Percentiles rank a stretch among this genome's conserved stretches.
phyloP scores from a whole-genome alignment of 2,797 vertebrate species.

The Novumbra hubbsi region DNA sequence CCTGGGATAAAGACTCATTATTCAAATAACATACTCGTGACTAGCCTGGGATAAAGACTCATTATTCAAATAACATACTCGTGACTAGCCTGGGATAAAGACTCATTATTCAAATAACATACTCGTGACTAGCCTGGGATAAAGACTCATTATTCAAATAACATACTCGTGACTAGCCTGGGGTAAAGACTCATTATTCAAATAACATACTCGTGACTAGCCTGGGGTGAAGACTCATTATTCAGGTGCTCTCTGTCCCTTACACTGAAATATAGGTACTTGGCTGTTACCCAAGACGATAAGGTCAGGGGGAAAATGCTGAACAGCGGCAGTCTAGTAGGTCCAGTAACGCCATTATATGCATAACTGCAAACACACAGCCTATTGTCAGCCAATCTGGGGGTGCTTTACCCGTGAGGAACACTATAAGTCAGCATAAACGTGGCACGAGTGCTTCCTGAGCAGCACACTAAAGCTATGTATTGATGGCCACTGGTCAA shows the following conservation, averaged over 20 bases:
- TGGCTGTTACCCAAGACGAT: conserved; percentile 7
- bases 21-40: too few relatives aligned
- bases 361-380: background rate
- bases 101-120: too few relatives aligned
- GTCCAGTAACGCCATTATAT: conserved; percentile 25
- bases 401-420: background rate
- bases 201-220: background rate
- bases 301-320: conserved; percentile 31
- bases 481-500: background rate
- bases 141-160: background rate
- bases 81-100: background rate
- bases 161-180: background rate
- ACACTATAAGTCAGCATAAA: background rate
- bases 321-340: conserved; percentile 24
- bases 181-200: background rate
- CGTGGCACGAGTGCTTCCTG: background rate
- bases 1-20: background rate
- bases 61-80: too few relatives aligned
- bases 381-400: background rate
- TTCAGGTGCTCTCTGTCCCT: background rate
- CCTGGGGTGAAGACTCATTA: background rate
- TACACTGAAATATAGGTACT: background rate
- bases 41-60: background rate
- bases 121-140: background rate
- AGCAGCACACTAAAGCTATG: background rate